phyloP scores from a whole-genome alignment of 1,140 invertebrate genomes.

The Dufourea novaeangliae region DNA sequence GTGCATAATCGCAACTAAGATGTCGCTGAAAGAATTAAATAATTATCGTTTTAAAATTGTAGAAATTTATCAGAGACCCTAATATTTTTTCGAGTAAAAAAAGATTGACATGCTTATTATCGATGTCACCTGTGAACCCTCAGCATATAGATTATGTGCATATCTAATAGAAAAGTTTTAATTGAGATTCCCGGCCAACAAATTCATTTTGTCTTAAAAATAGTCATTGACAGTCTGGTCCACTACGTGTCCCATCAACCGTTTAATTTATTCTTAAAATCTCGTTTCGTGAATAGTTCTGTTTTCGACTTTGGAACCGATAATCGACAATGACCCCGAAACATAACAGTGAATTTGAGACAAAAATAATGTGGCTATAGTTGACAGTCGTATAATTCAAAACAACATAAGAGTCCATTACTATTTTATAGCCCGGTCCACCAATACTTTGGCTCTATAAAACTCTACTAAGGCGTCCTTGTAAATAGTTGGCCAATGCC shows the following conservation, averaged over 20 bases:
- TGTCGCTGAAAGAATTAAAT: no score
- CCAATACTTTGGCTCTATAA: not conserved
- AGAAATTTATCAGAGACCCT: no score
- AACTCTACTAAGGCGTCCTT: not conserved
- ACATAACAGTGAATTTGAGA: not conserved
- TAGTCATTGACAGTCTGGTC: not conserved
- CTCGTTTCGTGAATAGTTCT: not conserved
- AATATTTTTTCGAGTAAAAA: no score
- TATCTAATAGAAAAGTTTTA: no score
- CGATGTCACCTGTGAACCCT: no score
- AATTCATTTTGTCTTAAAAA: not conserved
- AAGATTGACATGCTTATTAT: no score
- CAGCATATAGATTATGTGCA: no score
- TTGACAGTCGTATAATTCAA: no score
- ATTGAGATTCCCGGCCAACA: not conserved
- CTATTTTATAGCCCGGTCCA: not conserved
- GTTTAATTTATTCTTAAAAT: not conserved
- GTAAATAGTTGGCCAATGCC: not conserved
- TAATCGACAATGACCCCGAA: not conserved
- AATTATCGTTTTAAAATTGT: no score
- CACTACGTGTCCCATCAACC: not conserved
- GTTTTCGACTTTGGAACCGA: not conserved
- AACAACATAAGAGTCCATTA: conserved; percentile 7
- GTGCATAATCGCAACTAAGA: no score
- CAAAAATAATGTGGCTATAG: not conserved